These are phyloP conservation scores for Ivindomyrus marchei DNA, from an alignment of 2,113 vertebrate genomes.

Conservation along the genomic window DNA sequence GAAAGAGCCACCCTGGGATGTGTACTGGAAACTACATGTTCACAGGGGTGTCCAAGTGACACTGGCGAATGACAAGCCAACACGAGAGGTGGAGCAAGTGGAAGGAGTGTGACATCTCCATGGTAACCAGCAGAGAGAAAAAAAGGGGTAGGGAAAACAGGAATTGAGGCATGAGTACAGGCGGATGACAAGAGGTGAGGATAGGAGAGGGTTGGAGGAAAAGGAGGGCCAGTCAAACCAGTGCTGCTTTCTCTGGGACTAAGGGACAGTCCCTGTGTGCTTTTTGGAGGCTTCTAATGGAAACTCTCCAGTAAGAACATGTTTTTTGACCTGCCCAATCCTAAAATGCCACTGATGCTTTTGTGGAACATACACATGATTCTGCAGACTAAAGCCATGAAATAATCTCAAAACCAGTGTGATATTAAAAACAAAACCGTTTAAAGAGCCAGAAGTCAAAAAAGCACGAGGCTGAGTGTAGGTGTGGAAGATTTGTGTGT, in stretches of 20 bases:
- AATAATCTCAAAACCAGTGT: not conserved
- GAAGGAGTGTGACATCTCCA: not conserved
- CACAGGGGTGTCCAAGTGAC: not conserved
- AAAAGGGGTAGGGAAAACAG: not conserved
- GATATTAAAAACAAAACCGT: not conserved
- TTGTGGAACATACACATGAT: not conserved
- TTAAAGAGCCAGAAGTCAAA: not conserved
- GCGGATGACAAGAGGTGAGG: not conserved
- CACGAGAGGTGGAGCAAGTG: not conserved
- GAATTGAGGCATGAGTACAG: not conserved
- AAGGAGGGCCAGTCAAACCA: not conserved
- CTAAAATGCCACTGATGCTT: not conserved
- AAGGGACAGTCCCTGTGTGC: not conserved
- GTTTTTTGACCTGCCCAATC: not conserved
- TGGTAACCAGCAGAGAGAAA: not conserved
- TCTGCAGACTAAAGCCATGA: not conserved
- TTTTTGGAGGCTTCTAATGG: not conserved
- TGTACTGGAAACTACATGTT: not conserved
- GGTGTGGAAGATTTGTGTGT: conserved; percentile 50
- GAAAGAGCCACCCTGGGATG: not conserved
- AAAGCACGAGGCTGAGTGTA: not conserved
- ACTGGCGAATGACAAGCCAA: not conserved
- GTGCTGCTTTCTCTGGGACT: not conserved
- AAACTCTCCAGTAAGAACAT: not conserved
- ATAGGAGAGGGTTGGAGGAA: not conserved